A percentile compares a stretch with the other conserved stretches of the same genome.
Conservation (phyloP, 1,140 invertebrate genomes). For the Acromyrmex charruanus region DNA sequence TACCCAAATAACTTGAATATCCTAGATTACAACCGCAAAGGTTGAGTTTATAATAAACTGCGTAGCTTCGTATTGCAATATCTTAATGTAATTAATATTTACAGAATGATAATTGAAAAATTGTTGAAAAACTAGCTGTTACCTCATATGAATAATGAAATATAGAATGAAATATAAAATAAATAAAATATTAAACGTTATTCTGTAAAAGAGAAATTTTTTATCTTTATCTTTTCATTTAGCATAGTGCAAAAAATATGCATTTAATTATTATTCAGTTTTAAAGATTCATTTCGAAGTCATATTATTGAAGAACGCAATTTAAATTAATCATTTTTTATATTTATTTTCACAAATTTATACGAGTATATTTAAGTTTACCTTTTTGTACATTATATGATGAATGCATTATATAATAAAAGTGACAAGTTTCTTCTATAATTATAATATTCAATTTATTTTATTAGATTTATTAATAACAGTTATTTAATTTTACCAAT, state of each 20-base stretch:
- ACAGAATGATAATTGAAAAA: neutral
- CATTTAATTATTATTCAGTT: neutral
- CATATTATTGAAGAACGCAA: neutral
- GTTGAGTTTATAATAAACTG: constrained; percentile 24
- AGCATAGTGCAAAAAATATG: neutral
- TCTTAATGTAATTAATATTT: neutral
- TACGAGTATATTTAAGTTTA: neutral
- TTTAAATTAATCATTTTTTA: neutral
- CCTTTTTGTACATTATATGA: too few relatives aligned
- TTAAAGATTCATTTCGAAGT: neutral
- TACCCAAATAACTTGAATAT: constrained; percentile 33
- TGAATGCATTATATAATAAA: neutral
- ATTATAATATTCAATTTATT: neutral
- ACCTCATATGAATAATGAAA: neutral
- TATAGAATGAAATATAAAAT: neutral
- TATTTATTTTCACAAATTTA: neutral
- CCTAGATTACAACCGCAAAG: neutral
- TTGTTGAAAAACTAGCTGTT: neutral
- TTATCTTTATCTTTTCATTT: neutral
- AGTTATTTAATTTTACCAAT: neutral
- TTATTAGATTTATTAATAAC: neutral
- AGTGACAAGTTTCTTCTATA: neutral
- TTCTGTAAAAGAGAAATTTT: neutral
- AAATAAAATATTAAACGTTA: neutral
- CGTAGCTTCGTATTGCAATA: neutral